Percentiles rank a stretch among this genome's conserved stretches.
These are phyloP conservation scores for Sinocyclocheilus anshuiensis DNA, from an alignment of 2,113 vertebrate species.

Conservation along the genomic window DNA sequence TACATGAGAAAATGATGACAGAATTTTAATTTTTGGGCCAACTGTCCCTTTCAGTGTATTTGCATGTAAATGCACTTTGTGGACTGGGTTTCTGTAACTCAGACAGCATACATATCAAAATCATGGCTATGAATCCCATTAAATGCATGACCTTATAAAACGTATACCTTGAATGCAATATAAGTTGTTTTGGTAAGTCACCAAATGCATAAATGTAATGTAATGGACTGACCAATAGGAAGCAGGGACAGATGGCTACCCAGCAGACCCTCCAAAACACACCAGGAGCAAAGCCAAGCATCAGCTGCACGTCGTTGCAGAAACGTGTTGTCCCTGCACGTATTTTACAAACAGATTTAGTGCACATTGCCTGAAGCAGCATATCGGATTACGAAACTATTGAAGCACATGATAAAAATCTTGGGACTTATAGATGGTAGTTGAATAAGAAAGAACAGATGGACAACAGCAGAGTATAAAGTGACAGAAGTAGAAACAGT, in stretches of 20 bases:
- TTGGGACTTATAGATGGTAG: neutral
- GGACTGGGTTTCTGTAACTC: neutral
- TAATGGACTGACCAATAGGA: conserved; percentile 86
- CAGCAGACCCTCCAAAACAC: conserved; percentile 94
- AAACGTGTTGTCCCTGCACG: conserved; percentile 88
- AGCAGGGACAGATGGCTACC: conserved; percentile 90
- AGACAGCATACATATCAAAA: neutral
- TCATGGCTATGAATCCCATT: neutral
- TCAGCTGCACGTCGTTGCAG: conserved; percentile 87
- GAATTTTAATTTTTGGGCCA: neutral
- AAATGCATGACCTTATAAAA: neutral
- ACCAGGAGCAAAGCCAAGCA: conserved; percentile 94
- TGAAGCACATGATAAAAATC: neutral
- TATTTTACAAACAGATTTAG: conserved; percentile 47
- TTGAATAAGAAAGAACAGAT: conserved; percentile 6
- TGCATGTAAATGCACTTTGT: neutral
- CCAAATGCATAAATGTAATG: conserved; percentile 2
- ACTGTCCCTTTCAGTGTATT: neutral
- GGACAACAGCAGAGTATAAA: neutral
- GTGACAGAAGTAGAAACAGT: neutral
- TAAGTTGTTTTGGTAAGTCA: neutral
- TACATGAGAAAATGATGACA: no score
- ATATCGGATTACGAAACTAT: neutral
- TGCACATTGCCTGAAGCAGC: conserved; percentile 15
- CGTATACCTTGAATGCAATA: neutral